These are phyloP conservation scores for Nannoperca obscura DNA, from an alignment of 2,797 vertebrate species.

Conservation along the genomic window DNA sequence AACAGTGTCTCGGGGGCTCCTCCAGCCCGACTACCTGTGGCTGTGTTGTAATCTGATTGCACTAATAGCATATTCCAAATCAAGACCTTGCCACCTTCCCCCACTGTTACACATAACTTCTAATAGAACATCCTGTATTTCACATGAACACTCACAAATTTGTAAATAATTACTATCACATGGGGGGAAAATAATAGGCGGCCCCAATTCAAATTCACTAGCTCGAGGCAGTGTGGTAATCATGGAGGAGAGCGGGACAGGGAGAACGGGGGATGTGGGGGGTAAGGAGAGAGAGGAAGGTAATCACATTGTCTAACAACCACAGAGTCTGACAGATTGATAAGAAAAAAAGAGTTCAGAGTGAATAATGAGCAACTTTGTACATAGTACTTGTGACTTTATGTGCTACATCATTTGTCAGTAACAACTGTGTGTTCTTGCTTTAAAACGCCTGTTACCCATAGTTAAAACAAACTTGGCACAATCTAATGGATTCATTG, in stretches of 20 bases:
- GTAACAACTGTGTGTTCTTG: slow-evolving; percentile 66
- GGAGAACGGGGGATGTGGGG: slow-evolving; percentile 61
- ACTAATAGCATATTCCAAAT: slow-evolving; percentile 84
- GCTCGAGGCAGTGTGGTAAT: slow-evolving; percentile 85
- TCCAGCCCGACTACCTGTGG: slow-evolving; percentile 78
- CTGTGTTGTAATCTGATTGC: slow-evolving; percentile 81
- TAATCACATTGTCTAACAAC: slow-evolving; percentile 80
- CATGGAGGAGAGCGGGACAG: slow-evolving; percentile 76
- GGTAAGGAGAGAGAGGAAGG: slow-evolving; percentile 65
- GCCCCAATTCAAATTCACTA: slow-evolving; percentile 84
- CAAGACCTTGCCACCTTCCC: slow-evolving; percentile 73
- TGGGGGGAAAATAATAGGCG: slow-evolving; percentile 83
- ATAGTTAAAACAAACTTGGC: slow-evolving; percentile 73
- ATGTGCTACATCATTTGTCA: slow-evolving; percentile 79
- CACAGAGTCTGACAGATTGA: slow-evolving; percentile 79
- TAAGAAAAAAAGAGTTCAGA: slow-evolving; percentile 79
- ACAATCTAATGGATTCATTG: slow-evolving; percentile 71
- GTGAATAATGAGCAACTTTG: slow-evolving; percentile 83
- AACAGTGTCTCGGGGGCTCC: slow-evolving; percentile 76
- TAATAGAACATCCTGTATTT: slow-evolving; percentile 86
- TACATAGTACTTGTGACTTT: slow-evolving; percentile 78
- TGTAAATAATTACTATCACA: slow-evolving; percentile 89
- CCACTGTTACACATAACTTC: slow-evolving; percentile 75
- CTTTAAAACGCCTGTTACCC: slow-evolving; percentile 71
- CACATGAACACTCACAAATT: slow-evolving; percentile 83